Conservation (phyloP, 2,888 invertebrate genomes). For the Pterostichus madidus region DNA sequence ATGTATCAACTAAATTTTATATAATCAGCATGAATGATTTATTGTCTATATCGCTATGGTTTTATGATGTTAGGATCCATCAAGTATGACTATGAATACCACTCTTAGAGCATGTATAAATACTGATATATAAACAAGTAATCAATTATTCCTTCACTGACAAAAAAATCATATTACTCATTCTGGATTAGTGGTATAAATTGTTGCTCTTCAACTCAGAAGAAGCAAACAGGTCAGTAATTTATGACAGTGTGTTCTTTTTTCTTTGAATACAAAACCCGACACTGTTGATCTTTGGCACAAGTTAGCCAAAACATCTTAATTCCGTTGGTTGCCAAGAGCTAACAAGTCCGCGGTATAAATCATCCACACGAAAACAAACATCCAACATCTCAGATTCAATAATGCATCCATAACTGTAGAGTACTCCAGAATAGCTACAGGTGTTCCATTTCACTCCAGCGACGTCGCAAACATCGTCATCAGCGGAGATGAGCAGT, state of each 20-base stretch:
- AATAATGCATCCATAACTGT: conserved; percentile 39
- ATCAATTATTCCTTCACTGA: too few species aligned
- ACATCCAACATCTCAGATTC: conserved; percentile 26
- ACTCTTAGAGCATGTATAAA: too few species aligned
- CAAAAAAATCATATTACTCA: conserved; percentile 3
- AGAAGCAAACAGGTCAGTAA: conserved; percentile 48
- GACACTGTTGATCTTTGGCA: conserved; percentile 13
- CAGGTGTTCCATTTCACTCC: conserved; percentile 49
- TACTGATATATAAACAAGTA: too few species aligned
- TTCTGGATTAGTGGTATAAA: conserved; percentile 14
- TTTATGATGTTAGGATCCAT: too few species aligned
- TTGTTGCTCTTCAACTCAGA: neutral
- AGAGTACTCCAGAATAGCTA: conserved; percentile 1
- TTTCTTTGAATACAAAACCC: conserved; percentile 21
- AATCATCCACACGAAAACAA: conserved; percentile 41
- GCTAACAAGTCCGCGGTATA: conserved; percentile 36
- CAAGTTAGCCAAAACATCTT: conserved; percentile 49
- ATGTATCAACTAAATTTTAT: too few species aligned
- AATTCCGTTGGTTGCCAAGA: conserved; percentile 16
- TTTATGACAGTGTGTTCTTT: conserved; percentile 25
- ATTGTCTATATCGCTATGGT: too few species aligned
- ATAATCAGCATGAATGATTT: too few species aligned
- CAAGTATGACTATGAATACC: too few species aligned
- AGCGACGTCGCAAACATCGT: conserved; percentile 8
- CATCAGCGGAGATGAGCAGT: neutral